phyloP scores from a whole-genome alignment of 1,140 invertebrate genomes.

The Pogonus chalceus region DNA sequence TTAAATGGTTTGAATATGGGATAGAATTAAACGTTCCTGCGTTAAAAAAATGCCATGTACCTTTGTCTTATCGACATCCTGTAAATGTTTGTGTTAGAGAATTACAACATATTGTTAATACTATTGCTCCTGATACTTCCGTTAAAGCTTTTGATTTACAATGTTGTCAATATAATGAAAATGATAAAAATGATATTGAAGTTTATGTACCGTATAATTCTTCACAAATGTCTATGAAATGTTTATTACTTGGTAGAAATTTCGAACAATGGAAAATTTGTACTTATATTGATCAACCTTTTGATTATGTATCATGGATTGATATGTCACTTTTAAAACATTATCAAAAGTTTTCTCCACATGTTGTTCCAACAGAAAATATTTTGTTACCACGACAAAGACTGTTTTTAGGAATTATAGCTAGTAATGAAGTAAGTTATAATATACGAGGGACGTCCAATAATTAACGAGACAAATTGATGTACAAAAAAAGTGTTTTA shows the following conservation, averaged over 20 bases:
- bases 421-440: slow-evolving; percentile 46
- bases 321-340: slow-evolving; percentile 42
- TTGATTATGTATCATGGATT: slow-evolving; percentile 32
- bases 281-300: slow-evolving; percentile 21
- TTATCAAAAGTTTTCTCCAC: slow-evolving; percentile 49
- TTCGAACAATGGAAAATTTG: slow-evolving; percentile 51
- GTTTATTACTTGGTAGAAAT: slow-evolving; percentile 53
- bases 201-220: slow-evolving; percentile 41
- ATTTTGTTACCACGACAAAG: slow-evolving; percentile 58
- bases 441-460: too few species aligned
- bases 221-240: slow-evolving; percentile 33
- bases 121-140: slow-evolving; percentile 37
- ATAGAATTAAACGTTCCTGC: slow-evolving; percentile 44
- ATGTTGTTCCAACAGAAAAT: slow-evolving; percentile 21
- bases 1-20: slow-evolving; percentile 51
- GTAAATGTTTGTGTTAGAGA: slow-evolving; percentile 44
- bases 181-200: slow-evolving; percentile 24
- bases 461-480: too few species aligned
- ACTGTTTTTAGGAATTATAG: slow-evolving; percentile 48
- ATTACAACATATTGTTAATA: slow-evolving; percentile 39
- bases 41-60: slow-evolving; percentile 41
- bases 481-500: too few species aligned
- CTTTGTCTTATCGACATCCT: slow-evolving; percentile 40
- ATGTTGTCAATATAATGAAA: slow-evolving; percentile 16
- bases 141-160: slow-evolving; percentile 33